These are phyloP conservation scores for Anseranas semipalmata DNA, from an alignment of 2,113 vertebrate genomes.

Conservation along the genomic window DNA sequence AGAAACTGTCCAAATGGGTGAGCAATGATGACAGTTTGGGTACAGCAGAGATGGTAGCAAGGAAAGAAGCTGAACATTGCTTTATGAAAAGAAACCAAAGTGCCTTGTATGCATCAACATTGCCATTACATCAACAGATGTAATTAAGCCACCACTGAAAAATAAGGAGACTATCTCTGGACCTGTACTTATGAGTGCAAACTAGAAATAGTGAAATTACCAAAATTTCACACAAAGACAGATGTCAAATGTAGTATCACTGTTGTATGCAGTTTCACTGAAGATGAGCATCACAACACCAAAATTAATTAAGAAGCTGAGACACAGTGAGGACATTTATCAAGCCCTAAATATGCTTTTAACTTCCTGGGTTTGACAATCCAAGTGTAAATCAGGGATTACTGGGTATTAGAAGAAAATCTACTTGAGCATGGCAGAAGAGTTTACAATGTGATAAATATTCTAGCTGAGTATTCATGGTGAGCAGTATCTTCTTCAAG, in stretches of 20 bases:
- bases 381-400: slow-evolving; percentile 19
- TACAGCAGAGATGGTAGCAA: neutral
- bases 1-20: neutral
- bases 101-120: accelerated
- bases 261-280: neutral
- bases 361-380: neutral
- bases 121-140: no score
- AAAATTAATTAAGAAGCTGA: neutral
- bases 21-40: neutral
- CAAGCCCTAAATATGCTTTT: neutral
- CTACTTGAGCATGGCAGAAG: slow-evolving; percentile 27
- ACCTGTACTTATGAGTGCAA: neutral
- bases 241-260: neutral
- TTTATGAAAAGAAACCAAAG: neutral
- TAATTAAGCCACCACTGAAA: neutral
- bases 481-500: slow-evolving; percentile 20
- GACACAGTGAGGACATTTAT: neutral
- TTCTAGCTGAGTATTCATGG: neutral
- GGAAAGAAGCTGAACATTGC: neutral
- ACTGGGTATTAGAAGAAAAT: slow-evolving; percentile 34
- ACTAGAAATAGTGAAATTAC: neutral
- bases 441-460: slow-evolving; percentile 41
- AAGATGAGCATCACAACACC: neutral
- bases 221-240: neutral
- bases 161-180: neutral